Evolutionary conservation across 2,888 invertebrate species (phyloP), one percentile per base, ranked within the genome.

Genomic region (Sphaerophoria taeniata): DNA sequence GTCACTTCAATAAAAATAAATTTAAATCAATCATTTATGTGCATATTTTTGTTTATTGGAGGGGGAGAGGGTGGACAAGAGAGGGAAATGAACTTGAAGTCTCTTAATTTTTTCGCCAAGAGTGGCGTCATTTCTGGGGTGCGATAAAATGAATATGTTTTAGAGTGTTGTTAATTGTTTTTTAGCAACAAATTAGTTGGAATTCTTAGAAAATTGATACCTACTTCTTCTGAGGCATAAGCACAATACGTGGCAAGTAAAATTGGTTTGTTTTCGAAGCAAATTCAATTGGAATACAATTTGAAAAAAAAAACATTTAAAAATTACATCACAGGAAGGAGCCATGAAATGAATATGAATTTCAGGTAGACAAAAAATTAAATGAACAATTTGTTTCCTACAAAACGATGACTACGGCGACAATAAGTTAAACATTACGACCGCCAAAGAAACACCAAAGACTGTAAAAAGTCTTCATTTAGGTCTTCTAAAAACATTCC

Each of bases 401-500:
- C 6, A 39, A 39, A 3, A 39, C 39, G 6, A 6, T 6, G 9
- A 39, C 6, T 39, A 39, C 39, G 9, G 9, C 39, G 9, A 39
- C 39, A 39, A 39, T 39, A 39, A 6, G 7, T 7, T 39, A 6
- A 39, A 39, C 39, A 39, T 39, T 39, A 14, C 55, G n/a, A 34
- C n/a, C 3, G 33, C 14, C 24, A 24, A 24, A 24, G 24, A 24
- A 24, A 24, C 24, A 24, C 24, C 24, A 24, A 24, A 24, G 24
- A 24, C 24, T 24, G 24, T 24, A 24, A 55, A 16, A n/a, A 58
- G 12, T 55, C 55, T 14, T 6, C 55, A 70, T 39, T 70, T 74
- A 9, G 63, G 51, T 53, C 31, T 43, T 24, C 39, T 24, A 2
- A n/a, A 33, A 55, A 53, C 61, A 61, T 79, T 84, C 83, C 67